Percentiles rank a stretch among this genome's conserved stretches.
These are phyloP conservation scores for Pachymerium ferrugineum DNA, from an alignment of 2,888 invertebrate species.

Conservation along the genomic window DNA sequence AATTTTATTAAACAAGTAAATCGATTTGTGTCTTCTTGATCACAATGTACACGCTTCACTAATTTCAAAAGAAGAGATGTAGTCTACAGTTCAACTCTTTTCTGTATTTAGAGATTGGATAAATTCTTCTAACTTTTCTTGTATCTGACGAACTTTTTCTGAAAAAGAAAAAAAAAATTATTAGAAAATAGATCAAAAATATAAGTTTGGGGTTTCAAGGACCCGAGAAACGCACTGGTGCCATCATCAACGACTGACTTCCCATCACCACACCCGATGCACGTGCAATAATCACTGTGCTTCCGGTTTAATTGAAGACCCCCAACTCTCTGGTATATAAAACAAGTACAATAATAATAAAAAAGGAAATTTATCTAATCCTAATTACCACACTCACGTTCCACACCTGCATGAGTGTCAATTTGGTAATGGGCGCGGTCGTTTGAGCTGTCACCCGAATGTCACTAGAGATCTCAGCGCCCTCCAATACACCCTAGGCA, in stretches of 20 bases:
- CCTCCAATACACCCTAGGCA: conserved; percentile 6
- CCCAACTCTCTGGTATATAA: not conserved
- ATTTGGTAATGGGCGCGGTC: conserved; percentile 22
- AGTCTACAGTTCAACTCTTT: conserved; percentile 52
- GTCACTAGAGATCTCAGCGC: not conserved
- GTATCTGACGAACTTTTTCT: conserved; percentile 94
- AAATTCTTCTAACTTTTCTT: conserved; percentile 97
- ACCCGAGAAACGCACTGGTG: conserved; percentile 3
- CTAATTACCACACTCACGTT: conserved; percentile 10
- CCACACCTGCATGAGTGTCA: conserved; percentile 19
- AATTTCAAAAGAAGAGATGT: not conserved
- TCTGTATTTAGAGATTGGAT: conserved; percentile 94
- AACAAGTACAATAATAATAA: not conserved
- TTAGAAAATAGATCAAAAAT: not conserved
- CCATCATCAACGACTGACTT: conserved; percentile 22
- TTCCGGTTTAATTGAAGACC: conserved; percentile 8
- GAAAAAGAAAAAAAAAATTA: conserved; percentile 48
- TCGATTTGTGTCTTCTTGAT: not conserved
- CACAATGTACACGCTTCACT: not conserved
- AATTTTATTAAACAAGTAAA: not conserved
- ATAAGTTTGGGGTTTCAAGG: not conserved
- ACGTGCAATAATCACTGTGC: conserved; percentile 22
- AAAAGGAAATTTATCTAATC: not conserved
- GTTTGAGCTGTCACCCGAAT: conserved; percentile 7
- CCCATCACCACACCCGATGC: conserved; percentile 20